These are phyloP conservation scores for Andrena chrysosceles DNA, from an alignment of 2,888 invertebrate species.

Conservation along the genomic window DNA sequence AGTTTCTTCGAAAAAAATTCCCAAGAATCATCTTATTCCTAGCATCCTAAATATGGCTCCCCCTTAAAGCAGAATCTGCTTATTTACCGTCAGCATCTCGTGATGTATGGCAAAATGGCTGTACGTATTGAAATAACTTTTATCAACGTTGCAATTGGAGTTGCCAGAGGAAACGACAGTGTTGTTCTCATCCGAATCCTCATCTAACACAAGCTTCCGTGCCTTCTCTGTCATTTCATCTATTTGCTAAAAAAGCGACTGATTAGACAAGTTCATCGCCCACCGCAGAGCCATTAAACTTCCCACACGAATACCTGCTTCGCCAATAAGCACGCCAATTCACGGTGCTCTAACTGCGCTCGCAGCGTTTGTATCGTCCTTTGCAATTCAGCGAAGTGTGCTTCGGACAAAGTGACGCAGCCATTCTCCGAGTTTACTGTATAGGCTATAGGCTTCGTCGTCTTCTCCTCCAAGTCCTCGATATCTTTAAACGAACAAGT, in stretches of 20 bases:
- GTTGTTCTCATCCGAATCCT: slow-evolving; percentile 69
- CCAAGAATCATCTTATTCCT: no score
- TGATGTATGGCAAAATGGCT: slow-evolving; percentile 97
- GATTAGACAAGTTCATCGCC: background rate
- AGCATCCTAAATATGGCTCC: no score
- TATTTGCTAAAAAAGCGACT: slow-evolving; percentile 77
- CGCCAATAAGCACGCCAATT: slow-evolving; percentile 78
- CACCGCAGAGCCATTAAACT: background rate
- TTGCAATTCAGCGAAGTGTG: slow-evolving; percentile 88
- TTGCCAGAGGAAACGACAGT: slow-evolving; percentile 81
- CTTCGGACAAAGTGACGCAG: slow-evolving; percentile 87
- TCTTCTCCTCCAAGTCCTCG: slow-evolving; percentile 74
- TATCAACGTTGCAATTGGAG: slow-evolving; percentile 89
- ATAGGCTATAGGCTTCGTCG: slow-evolving; percentile 85
- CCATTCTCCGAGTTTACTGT: slow-evolving; percentile 88
- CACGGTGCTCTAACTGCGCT: slow-evolving; percentile 87
- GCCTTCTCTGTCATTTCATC: slow-evolving; percentile 81
- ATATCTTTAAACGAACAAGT: slow-evolving; percentile 72
- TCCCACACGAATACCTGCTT: slow-evolving; percentile 76
- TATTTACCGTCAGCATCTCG: slow-evolving; percentile 94
- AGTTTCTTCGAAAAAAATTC: no score
- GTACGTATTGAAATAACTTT: slow-evolving; percentile 93
- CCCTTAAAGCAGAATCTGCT: background rate
- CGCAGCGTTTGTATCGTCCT: slow-evolving; percentile 87
- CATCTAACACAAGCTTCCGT: slow-evolving; percentile 80